Conservation (phyloP, 2,888 invertebrate species). For the Sthenelais limicola region DNA sequence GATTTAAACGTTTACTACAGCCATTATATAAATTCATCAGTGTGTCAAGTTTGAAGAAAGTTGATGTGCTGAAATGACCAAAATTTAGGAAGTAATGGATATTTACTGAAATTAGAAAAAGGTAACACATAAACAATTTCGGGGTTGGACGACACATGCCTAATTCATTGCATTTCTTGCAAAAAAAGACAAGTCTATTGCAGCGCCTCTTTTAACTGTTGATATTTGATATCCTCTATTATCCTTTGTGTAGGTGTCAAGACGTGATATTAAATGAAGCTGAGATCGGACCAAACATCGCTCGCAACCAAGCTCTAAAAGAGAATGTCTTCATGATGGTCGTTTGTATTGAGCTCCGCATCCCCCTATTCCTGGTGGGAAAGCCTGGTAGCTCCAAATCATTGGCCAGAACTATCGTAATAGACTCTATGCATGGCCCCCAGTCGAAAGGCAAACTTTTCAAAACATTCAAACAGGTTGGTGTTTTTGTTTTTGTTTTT, state of each 20-base stretch:
- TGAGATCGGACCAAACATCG: conserved; percentile 61
- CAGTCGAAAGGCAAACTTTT: conserved; percentile 61
- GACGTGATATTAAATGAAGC: conserved; percentile 62
- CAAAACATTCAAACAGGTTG: conserved; percentile 63
- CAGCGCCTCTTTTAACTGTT: no score
- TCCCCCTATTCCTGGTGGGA: conserved; percentile 70
- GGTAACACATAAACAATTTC: no score
- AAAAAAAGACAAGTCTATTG: no score
- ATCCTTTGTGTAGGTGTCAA: conserved; percentile 58
- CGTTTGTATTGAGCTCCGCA: conserved; percentile 67
- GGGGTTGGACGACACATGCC: no score
- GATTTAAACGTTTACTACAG: no score
- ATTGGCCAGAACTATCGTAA: conserved; percentile 68
- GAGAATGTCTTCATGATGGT: conserved; percentile 72
- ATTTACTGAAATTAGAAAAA: no score
- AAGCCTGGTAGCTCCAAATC: conserved; percentile 72
- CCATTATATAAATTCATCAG: no score
- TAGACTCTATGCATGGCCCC: conserved; percentile 68
- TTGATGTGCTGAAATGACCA: no score
- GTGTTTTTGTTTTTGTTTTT: no score
- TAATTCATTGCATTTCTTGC: no score
- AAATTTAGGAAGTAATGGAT: no score
- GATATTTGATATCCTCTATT: not conserved
- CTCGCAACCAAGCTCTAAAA: conserved; percentile 65
- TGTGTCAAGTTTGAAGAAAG: no score